These are phyloP conservation scores for Villa cingulata DNA, from an alignment of 2,888 invertebrate genomes.

Conservation along the genomic window DNA sequence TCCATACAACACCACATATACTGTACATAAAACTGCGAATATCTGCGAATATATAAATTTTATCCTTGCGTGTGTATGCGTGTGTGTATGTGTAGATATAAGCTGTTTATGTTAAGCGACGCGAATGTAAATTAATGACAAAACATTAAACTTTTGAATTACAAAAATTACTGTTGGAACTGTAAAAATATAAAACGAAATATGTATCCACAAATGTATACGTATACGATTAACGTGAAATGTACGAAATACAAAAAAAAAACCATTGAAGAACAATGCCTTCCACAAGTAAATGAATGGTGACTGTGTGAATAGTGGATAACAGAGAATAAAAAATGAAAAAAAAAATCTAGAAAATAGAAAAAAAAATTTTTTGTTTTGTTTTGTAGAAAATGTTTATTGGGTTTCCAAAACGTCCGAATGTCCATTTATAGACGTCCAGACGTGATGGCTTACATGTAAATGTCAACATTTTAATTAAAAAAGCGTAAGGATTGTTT, in stretches of 20 bases:
- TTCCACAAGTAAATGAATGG: background rate
- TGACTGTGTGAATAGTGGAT: slow-evolving; percentile 2
- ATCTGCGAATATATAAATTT: no score
- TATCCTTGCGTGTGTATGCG: no score
- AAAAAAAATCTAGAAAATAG: slow-evolving; percentile 1
- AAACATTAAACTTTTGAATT: slow-evolving; percentile 12
- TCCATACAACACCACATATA: no score
- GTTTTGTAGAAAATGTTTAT: slow-evolving; percentile 12
- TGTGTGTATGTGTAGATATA: no score
- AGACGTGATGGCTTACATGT: slow-evolving; percentile 21
- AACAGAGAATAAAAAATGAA: slow-evolving; percentile 2
- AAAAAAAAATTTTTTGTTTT: background rate
- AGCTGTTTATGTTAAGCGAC: slow-evolving; percentile 2
- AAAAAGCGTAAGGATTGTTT: slow-evolving; percentile 23
- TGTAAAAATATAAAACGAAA: no score
- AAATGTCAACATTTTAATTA: slow-evolving; percentile 39
- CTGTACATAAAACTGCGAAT: no score
- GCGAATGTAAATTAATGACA: slow-evolving; percentile 13
- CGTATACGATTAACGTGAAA: no score
- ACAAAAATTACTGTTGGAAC: no score
- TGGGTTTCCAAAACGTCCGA: slow-evolving; percentile 10
- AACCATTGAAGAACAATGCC: slow-evolving; percentile 3
- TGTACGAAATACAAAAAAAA: no score
- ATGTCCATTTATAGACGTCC: slow-evolving; percentile 2
- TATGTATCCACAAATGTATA: no score